phyloP scores from a whole-genome alignment of 2,888 invertebrate genomes.

The Pseudolycoriella hygida region DNA sequence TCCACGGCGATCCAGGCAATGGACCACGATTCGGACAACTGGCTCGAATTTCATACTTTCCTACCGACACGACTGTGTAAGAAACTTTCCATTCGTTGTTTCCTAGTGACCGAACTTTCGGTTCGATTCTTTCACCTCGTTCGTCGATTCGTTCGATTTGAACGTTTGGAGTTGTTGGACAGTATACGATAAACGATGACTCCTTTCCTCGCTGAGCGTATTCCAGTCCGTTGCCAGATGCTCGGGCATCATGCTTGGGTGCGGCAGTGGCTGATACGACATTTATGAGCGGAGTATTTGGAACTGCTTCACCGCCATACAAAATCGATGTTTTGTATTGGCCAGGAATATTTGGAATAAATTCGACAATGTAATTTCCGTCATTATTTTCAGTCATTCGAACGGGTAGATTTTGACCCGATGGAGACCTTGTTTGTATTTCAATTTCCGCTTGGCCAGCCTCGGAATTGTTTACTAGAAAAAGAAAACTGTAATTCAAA shows the following conservation, averaged over 20 bases:
- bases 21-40: slow-evolving; percentile 42
- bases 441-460: slow-evolving; percentile 75
- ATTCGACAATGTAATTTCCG: slow-evolving; percentile 53
- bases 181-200: slow-evolving; percentile 46
- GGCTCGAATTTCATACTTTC: slow-evolving; percentile 76
- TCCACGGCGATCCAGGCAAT: slow-evolving; percentile 65
- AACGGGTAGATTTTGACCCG: slow-evolving; percentile 66
- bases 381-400: slow-evolving; percentile 56
- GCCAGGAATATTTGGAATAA: slow-evolving; percentile 67
- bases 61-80: slow-evolving; percentile 82
- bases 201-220: slow-evolving; percentile 52
- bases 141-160: slow-evolving; percentile 35
- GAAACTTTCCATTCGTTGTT: slow-evolving; percentile 76
- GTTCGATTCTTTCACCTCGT: slow-evolving; percentile 27
- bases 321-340: slow-evolving; percentile 44
- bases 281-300: slow-evolving; percentile 37
- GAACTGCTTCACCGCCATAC: slow-evolving; percentile 44
- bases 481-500: no score
- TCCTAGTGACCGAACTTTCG: slow-evolving; percentile 32
- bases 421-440: slow-evolving; percentile 72
- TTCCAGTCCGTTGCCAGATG: slow-evolving; percentile 49
- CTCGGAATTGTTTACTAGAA: slow-evolving; percentile 57
- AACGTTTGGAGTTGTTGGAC: slow-evolving; percentile 37
- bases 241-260: slow-evolving; percentile 33
- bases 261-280: slow-evolving; percentile 39